phyloP scores from a whole-genome alignment of 2,888 invertebrate genomes.

The Drosophila pseudotakahashii region DNA sequence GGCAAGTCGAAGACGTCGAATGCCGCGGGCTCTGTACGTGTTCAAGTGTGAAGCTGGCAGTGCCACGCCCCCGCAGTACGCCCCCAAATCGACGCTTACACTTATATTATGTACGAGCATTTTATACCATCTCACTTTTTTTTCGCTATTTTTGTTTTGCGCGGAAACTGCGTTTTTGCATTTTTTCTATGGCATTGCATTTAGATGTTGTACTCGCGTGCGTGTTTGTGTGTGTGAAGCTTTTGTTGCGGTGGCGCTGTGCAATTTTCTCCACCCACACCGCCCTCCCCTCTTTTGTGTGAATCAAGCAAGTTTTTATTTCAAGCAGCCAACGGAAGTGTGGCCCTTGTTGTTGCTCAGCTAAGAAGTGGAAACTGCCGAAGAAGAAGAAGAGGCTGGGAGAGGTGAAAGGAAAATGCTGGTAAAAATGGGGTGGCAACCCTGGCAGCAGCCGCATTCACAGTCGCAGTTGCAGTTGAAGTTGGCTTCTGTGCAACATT shows the following conservation, averaged over 20 bases:
- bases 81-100: slow-evolving; percentile 74
- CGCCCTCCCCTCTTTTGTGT: slow-evolving; percentile 23
- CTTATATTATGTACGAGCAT: slow-evolving; percentile 52
- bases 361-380: slow-evolving; percentile 59
- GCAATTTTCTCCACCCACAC: slow-evolving; percentile 50
- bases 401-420: not conserved
- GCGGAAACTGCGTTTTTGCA: slow-evolving; percentile 74
- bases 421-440: not conserved
- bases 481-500: slow-evolving; percentile 60
- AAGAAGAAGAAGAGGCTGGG: slow-evolving; percentile 13
- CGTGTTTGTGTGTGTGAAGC: slow-evolving; percentile 41
- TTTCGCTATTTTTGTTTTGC: slow-evolving; percentile 30
- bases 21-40: slow-evolving; percentile 72
- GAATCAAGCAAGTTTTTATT: slow-evolving; percentile 73
- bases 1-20: slow-evolving; percentile 16
- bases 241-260: slow-evolving; percentile 74
- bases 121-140: slow-evolving; percentile 7
- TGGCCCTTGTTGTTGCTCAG: slow-evolving; percentile 56
- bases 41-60: slow-evolving; percentile 76
- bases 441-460: not conserved
- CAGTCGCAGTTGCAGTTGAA: slow-evolving; percentile 44
- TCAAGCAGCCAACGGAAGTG: slow-evolving; percentile 77
- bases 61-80: slow-evolving; percentile 69
- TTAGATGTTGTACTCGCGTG: slow-evolving; percentile 69
- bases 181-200: slow-evolving; percentile 70